Conservation (phyloP, 37 sponge, comb jelly and placozoan genomes). For the Lycopodina hypogea region DNA sequence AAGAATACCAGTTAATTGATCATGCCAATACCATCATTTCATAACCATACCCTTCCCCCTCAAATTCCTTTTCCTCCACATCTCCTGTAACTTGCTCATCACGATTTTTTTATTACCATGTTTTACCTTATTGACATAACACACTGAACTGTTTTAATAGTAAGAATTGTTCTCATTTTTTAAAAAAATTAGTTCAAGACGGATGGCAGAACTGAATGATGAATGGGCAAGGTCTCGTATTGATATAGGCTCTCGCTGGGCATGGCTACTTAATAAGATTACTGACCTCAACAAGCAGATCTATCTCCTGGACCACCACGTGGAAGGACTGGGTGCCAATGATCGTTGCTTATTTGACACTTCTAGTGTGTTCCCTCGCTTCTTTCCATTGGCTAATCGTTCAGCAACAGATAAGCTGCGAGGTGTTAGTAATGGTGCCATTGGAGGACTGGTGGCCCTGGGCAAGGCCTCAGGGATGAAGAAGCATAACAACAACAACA, state of each 20-base stretch:
- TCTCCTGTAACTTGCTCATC: too few relatives aligned
- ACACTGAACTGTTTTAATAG: too few relatives aligned
- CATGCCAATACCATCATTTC: too few relatives aligned
- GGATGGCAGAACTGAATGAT: background rate
- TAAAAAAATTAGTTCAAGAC: too few relatives aligned
- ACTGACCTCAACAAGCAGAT: conserved; percentile 33
- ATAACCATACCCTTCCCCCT: too few relatives aligned
- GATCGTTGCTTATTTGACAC: conserved; percentile 9
- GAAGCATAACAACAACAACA: background rate
- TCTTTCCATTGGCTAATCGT: background rate
- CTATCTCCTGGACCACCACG: conserved; percentile 22
- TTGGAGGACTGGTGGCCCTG: background rate
- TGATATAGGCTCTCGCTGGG: conserved; percentile 41
- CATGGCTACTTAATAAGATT: conserved; percentile 42
- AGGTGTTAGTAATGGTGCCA: background rate
- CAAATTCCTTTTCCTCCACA: too few relatives aligned
- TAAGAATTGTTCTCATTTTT: too few relatives aligned
- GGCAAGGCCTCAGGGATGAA: background rate
- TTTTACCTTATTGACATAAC: too few relatives aligned
- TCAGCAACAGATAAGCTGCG: background rate
- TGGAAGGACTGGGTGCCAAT: conserved; percentile 7
- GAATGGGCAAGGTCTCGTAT: background rate
- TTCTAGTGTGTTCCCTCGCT: background rate
- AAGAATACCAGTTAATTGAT: too few relatives aligned
- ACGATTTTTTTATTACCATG: too few relatives aligned